Evolutionary conservation across 2,113 vertebrate species (phyloP), one percentile per base, ranked within the genome.

Genomic region (Plotosus lineatus): DNA sequence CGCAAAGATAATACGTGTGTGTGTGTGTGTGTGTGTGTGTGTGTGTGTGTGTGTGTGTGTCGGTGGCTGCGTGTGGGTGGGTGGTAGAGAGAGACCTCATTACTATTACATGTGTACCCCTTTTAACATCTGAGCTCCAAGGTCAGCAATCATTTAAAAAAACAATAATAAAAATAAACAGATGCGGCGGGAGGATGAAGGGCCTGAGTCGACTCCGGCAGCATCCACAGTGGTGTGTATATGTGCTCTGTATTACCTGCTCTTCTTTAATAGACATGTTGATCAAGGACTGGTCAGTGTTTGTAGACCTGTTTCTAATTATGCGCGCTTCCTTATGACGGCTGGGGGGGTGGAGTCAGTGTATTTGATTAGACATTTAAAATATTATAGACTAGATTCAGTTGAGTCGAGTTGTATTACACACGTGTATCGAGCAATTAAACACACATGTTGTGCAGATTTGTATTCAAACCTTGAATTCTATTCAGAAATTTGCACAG

Each of bases 261-360:
- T 33, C 28, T 36, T 51, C n/a, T 36, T 40, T 58, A 19, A 69
- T 44, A 58, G 36, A 72, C 33, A 21, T 71, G 65, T 72, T 50
- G 48, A 68, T 78, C 76, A 65, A 15, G 28, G 21, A 60, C 76
- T n/a, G 14, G 36, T 40, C 48, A 1, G 26, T 55, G 28, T 78
- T 78, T 17, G 14, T 55, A 26, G 63, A 9, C 77, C 42, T 17
- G 33, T 61, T 48, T 51, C 44, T 78, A 78, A 78, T 78, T 26
- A 68, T 33, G 12, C 23, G 26, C 46, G 50, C 33, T 65, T 63
- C 12, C 21, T 38, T 60, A 38, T 26, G 56, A 48, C 56, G 63
- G 56, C 46, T 15, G 76, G 50, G 33, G 21, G 17, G n/a, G 31
- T 55, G 33, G 17, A 40, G 60, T 33, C 76, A 53, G 23, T 11